phyloP scores from a whole-genome alignment of 2,888 invertebrate species.

The Minunthozetes semirufus region DNA sequence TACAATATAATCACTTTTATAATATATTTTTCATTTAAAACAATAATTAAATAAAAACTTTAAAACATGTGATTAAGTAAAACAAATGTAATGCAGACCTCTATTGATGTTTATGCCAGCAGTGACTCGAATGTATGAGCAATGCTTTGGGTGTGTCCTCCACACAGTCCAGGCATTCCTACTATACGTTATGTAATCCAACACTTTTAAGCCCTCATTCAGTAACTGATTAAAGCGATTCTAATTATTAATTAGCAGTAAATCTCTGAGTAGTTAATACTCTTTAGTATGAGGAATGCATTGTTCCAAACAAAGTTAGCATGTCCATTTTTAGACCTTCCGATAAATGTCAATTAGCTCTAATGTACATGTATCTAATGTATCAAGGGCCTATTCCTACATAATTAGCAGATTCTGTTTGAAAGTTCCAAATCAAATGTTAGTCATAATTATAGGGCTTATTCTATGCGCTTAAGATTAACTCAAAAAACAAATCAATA shows the following conservation, averaged over 20 bases:
- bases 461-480: no score
- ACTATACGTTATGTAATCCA: not conserved
- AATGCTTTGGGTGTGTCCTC: constrained; percentile 18
- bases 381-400: no score
- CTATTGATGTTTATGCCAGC: constrained; percentile 23
- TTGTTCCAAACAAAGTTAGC: no score
- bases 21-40: not conserved
- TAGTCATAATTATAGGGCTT: no score
- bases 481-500: no score
- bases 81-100: constrained; percentile 6
- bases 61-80: not conserved
- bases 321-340: no score
- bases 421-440: no score
- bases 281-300: no score
- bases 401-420: no score
- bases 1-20: not conserved
- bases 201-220: not conserved
- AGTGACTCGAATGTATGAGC: not conserved
- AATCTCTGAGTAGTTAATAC: no score
- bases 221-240: not conserved
- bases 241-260: not conserved
- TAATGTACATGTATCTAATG: no score
- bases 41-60: not conserved
- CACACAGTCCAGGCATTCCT: not conserved
- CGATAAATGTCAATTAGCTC: no score